Evolutionary conservation across 2,113 vertebrate genomes (phyloP).

Genomic region (Dicrurus megarhynchus): DNA sequence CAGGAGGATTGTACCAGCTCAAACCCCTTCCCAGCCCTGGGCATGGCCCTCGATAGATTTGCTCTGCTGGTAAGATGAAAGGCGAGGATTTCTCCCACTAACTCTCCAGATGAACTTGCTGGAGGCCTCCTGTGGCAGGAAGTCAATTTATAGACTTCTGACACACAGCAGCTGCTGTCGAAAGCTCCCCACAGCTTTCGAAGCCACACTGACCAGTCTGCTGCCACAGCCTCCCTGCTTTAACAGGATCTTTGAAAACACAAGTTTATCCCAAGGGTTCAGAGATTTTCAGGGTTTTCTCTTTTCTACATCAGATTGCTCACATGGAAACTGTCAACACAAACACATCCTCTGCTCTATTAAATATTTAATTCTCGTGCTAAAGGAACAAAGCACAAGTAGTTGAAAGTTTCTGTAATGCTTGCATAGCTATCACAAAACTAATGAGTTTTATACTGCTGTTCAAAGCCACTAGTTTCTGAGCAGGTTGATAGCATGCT

Average conservation of each 20-base stretch:
- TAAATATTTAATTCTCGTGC: background rate
- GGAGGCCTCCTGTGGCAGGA: background rate
- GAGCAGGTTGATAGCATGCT: background rate
- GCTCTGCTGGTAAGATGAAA: background rate
- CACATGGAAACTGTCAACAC: background rate
- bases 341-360: background rate
- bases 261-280: background rate
- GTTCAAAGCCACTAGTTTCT: background rate
- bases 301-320: background rate
- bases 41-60: background rate
- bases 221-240: background rate
- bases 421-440: background rate
- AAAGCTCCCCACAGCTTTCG: background rate
- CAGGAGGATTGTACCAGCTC: background rate
- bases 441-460: background rate
- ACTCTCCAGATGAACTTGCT: background rate
- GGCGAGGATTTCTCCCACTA: background rate
- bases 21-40: background rate
- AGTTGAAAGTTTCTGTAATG: background rate
- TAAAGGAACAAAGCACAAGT: background rate
- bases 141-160: constrained; percentile 24
- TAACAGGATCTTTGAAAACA: background rate
- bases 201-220: background rate
- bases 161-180: constrained; percentile 21
- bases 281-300: background rate